Evolutionary conservation across 2,113 vertebrate species (phyloP).

Genomic region (Xiphophorus hellerii): DNA sequence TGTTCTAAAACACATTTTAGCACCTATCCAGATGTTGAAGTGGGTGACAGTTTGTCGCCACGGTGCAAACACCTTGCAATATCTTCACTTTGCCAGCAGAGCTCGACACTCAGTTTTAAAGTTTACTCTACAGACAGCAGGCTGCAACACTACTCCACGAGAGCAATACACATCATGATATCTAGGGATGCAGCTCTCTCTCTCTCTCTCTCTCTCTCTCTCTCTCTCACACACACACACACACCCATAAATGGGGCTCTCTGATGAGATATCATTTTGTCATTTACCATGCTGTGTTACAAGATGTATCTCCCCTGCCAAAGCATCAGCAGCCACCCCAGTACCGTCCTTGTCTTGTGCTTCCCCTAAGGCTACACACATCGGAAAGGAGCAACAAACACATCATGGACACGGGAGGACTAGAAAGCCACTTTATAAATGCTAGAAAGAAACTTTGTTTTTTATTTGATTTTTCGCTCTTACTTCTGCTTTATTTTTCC

Average conservation of each 20-base stretch:
- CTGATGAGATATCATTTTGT: constrained; percentile 83
- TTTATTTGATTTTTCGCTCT: constrained; percentile 40
- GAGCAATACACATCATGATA: constrained; percentile 57
- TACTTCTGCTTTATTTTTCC: constrained; percentile 34
- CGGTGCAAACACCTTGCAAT: constrained; percentile 38
- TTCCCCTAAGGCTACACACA: constrained; percentile 78
- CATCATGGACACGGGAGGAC: constrained; percentile 62
- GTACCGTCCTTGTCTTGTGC: constrained; percentile 77
- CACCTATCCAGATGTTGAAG: constrained; percentile 52
- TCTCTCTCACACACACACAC: constrained; percentile 27
- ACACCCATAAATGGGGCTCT: constrained; percentile 54
- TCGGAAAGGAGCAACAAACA: constrained; percentile 53
- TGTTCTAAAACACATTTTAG: constrained; percentile 14
- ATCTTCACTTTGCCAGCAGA: constrained; percentile 40
- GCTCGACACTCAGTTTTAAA: constrained; percentile 41
- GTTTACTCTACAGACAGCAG: constrained; percentile 61
- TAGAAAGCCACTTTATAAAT: constrained; percentile 71
- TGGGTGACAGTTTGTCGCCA: constrained; percentile 35
- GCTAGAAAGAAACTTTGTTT: constrained; percentile 47
- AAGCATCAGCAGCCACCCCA: constrained; percentile 69
- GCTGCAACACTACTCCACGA: constrained; percentile 54
- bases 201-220: constrained; percentile 10
- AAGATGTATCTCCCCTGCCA: constrained; percentile 77
- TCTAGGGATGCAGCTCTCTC: constrained; percentile 30
- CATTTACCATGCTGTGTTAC: constrained; percentile 81